Evolutionary conservation across 2,888 invertebrate genomes (phyloP).

Genomic region (Steinernema carpocapsae): DNA sequence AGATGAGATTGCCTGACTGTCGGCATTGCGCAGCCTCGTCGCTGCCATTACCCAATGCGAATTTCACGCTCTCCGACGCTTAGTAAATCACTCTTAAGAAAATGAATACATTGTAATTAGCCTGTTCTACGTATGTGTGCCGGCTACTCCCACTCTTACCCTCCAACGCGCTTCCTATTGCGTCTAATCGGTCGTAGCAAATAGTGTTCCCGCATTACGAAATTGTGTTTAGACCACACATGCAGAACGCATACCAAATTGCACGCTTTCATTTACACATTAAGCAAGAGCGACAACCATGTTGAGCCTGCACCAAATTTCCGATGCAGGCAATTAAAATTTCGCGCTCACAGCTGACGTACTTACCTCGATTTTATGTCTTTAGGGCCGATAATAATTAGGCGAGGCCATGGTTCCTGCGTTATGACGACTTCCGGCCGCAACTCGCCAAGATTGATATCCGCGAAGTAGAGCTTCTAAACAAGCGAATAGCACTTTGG

Average conservation of each 20-base stretch:
- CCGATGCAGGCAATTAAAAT: background rate
- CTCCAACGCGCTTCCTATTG: background rate
- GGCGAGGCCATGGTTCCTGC: conserved; percentile 45
- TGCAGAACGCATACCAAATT: background rate
- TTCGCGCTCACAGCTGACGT: background rate
- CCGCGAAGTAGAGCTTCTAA: conserved; percentile 32
- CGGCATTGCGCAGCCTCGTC: background rate
- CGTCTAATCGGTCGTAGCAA: background rate
- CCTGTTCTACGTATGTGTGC: background rate
- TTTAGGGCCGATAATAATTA: conserved; percentile 55
- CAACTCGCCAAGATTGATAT: conserved; percentile 24
- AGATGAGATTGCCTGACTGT: conserved; percentile 22
- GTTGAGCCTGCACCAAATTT: no score
- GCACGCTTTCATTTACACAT: background rate
- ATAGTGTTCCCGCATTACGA: background rate
- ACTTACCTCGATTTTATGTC: conserved; percentile 52
- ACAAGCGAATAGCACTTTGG: background rate
- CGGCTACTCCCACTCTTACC: background rate
- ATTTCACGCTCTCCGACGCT: no score
- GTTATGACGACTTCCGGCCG: conserved; percentile 49
- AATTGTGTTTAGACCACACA: background rate
- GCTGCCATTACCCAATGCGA: background rate
- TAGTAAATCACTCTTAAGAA: background rate
- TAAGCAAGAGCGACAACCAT: no score
- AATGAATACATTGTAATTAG: conserved; percentile 27